A percentile compares a stretch with the other conserved stretches of the same genome.
Conservation (phyloP, 2,888 invertebrate genomes). For the Caenorhabditis sp. region DNA sequence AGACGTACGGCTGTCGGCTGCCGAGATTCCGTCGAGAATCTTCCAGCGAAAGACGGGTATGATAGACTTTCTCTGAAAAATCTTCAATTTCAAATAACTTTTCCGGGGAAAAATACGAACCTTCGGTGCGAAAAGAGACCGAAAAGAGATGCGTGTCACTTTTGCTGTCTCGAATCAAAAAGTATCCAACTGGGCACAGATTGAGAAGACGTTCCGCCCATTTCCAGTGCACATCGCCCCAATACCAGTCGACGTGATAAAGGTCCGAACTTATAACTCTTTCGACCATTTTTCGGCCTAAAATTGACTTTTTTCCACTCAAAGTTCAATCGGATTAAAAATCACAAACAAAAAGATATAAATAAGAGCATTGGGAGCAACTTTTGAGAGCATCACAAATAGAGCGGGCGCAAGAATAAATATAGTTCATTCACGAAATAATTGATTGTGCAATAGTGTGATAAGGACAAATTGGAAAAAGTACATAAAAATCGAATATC, state of each 20-base stretch:
- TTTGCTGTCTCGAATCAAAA: constrained; percentile 71
- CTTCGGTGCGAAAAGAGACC: constrained; percentile 53
- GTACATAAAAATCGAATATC: too few species aligned
- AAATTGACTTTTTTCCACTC: too few species aligned
- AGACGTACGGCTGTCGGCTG: constrained; percentile 36
- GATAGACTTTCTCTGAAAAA: constrained; percentile 52
- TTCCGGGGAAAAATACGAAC: too few species aligned
- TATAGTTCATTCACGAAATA: too few species aligned
- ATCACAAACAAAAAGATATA: neutral
- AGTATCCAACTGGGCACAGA: constrained; percentile 66
- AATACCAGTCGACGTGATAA: constrained; percentile 81
- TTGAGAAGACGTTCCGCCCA: constrained; percentile 83
- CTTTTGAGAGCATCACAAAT: too few species aligned
- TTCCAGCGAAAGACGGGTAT: constrained; percentile 44
- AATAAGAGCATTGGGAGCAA: too few species aligned
- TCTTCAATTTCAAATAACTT: too few species aligned
- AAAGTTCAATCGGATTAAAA: neutral
- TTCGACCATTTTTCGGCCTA: too few species aligned
- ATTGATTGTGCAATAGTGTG: too few species aligned
- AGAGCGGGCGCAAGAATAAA: too few species aligned
- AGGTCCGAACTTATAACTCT: constrained; percentile 30
- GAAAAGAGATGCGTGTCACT: constrained; percentile 62
- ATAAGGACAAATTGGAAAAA: too few species aligned
- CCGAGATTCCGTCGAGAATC: constrained; percentile 35
- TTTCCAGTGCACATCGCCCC: constrained; percentile 86